Evolutionary conservation across 2,888 invertebrate genomes (phyloP), one percentile per base, ranked within the genome.

Genomic region (Lobophora halterata): DNA sequence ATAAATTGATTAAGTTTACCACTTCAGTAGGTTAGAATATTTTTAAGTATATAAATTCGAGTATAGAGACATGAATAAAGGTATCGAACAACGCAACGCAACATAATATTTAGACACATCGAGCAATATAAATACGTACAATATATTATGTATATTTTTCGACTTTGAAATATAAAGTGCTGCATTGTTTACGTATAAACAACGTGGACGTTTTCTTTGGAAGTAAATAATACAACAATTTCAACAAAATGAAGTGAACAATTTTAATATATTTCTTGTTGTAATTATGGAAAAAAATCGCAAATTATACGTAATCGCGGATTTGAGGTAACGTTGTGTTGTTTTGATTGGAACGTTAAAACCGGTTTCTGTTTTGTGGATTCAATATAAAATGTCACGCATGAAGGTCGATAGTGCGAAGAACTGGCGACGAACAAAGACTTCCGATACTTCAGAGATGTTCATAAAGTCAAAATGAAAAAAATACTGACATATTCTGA

Each of bases 391-490:
- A 74, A 71, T 65, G 68, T 71, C 67, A 61, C 58, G 52, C 46
- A 56, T 52, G 66, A 76, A 78, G 78, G 79, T 76, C 71, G 56
- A 60, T 54, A 64, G 67, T 69, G 57, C 65, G 64, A 65, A 64
- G 69, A 71, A 71, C 68, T 56, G 55, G 47, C 49, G 34, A 58
- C 53, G 52, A 53, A 43, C 38, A 19, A 42, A 67, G 36, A 57
- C 70, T 70, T 71, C 71, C 71, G 63, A 70, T 61, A 55, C 45
- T 40, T 47, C 47, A 23, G 12, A 35, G 35, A 28, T 18, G n/a
- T n/a, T n/a, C n/a, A n/a, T n/a, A n/a, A n/a, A n/a, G n/a, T n/a
- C n/a, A n/a, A n/a, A n/a, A n/a, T n/a, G n/a, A n/a, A n/a, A n/a
- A n/a, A n/a, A n/a, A n/a, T n/a, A n/a, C n/a, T n/a, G n/a, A n/a